These are phyloP conservation scores for Neoitamus cyanurus DNA, from an alignment of 2,888 invertebrate genomes.

Conservation along the genomic window DNA sequence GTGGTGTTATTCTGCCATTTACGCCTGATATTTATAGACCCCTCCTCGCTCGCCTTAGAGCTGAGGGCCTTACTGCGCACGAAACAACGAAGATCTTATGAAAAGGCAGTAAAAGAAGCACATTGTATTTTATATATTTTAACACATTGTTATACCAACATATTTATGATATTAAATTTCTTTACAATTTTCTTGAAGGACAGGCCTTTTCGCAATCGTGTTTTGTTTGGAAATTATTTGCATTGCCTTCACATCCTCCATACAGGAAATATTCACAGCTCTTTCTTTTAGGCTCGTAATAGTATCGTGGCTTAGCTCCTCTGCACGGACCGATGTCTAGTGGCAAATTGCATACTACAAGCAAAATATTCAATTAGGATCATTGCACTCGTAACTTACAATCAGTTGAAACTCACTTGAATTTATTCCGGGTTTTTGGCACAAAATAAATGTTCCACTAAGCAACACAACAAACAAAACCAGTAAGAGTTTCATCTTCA, in stretches of 20 bases:
- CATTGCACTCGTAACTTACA: neutral
- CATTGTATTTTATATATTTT: neutral
- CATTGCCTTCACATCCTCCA: conserved; percentile 12
- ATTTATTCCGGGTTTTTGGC: neutral
- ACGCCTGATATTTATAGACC: conserved; percentile 93
- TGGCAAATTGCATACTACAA: neutral
- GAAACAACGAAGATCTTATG: conserved; percentile 71
- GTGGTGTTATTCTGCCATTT: conserved; percentile 93
- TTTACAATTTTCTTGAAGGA: neutral
- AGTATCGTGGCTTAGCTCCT: neutral
- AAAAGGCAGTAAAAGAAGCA: neutral
- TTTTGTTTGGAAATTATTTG: conserved; percentile 4
- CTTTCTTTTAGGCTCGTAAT: neutral
- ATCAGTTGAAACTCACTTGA: neutral
- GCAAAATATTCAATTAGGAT: neutral
- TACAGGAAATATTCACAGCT: neutral
- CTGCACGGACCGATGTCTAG: neutral
- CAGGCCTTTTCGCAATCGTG: neutral
- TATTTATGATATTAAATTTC: neutral
- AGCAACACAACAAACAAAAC: neutral
- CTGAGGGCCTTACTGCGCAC: conserved; percentile 82
- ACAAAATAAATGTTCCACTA: neutral
- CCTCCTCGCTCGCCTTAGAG: conserved; percentile 84
- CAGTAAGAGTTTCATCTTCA: neutral
- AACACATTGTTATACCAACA: neutral